Evolutionary conservation across 2,888 invertebrate species (phyloP).

Genomic region (Rhagophthalmus giganteus): DNA sequence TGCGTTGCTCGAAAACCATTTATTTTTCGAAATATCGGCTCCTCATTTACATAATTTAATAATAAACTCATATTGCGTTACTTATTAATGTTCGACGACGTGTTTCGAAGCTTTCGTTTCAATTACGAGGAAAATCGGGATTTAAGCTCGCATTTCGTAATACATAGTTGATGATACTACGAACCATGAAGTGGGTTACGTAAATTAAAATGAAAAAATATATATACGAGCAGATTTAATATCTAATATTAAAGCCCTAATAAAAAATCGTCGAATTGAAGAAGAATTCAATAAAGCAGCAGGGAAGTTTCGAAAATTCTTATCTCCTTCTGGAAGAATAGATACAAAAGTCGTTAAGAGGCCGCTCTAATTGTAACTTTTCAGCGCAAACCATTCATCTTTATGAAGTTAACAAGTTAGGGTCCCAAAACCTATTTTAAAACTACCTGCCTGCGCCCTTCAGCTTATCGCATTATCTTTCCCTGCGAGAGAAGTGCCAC

Average conservation of each 20-base stretch:
- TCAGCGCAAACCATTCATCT: constrained; percentile 52
- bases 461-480: constrained; percentile 38
- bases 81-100: too few species aligned
- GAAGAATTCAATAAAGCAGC: constrained; percentile 9
- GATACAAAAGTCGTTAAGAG: constrained; percentile 41
- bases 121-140: too few species aligned
- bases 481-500: constrained; percentile 23
- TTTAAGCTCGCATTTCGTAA: too few species aligned
- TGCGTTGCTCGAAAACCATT: too few species aligned
- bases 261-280: background rate
- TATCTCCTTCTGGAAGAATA: constrained; percentile 42
- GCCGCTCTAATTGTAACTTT: constrained; percentile 52
- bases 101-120: too few species aligned
- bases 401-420: constrained; percentile 51
- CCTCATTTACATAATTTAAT: too few species aligned
- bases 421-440: constrained; percentile 46
- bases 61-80: too few species aligned
- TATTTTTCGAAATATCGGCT: too few species aligned
- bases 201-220: too few species aligned
- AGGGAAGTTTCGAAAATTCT: constrained; percentile 26
- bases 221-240: too few species aligned
- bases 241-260: background rate
- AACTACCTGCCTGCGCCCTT: constrained; percentile 51
- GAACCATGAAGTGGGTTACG: too few species aligned
- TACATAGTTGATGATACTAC: too few species aligned